Evolutionary conservation across 2,113 vertebrate genomes (phyloP), one percentile per base, ranked within the genome.

Genomic region (Oenanthe oenanthe): DNA sequence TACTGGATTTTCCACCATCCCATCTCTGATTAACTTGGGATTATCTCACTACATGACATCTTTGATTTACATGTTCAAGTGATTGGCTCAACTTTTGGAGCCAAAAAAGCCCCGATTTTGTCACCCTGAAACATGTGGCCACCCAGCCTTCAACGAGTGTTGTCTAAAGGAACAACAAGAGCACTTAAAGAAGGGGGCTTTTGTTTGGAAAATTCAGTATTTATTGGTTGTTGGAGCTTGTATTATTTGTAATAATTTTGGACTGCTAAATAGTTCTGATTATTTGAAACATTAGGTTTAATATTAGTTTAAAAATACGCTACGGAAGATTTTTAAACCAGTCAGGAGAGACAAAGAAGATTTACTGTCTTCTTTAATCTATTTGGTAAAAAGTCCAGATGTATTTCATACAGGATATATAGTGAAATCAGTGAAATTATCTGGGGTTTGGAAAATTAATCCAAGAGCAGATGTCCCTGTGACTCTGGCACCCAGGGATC

Each of bases 141-240:
- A 17, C 38, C 25, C 31, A 50, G 8, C 21, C n/a, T 57, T 65
- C 40, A 66, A 43, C 0, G 13, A 20, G 18, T 28, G 19, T 48
- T 25, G 6, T n/a, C 40, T 40, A 43, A 71, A 62, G 48, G 42
- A 65, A 74, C 21, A 79, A 28, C 2, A 4, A 36, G 10, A 32
- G 6, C 2, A 1, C 40, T 24, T 40, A n/a, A 32, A 72, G 50
- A 65, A 12, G 2, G 3, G 7, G 6, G 12, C 4, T 20, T 24
- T 57, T 51, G 2, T 51, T 61, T 76, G 17, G 83, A 73, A 83
- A 86, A 73, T 12, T 17, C 19, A 19, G 22, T 50, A 21, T 65
- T 71, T 54, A 17, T 16, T 89, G 17, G 29, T 22, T 50, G 1
- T 20, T 34, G 34, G 10, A n/a, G 10, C 26, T 77, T 88, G 38